Percentiles rank a stretch among this genome's conserved stretches.
These are phyloP conservation scores for Mystacides longicornis DNA, from an alignment of 2,888 invertebrate genomes.

Conservation along the genomic window DNA sequence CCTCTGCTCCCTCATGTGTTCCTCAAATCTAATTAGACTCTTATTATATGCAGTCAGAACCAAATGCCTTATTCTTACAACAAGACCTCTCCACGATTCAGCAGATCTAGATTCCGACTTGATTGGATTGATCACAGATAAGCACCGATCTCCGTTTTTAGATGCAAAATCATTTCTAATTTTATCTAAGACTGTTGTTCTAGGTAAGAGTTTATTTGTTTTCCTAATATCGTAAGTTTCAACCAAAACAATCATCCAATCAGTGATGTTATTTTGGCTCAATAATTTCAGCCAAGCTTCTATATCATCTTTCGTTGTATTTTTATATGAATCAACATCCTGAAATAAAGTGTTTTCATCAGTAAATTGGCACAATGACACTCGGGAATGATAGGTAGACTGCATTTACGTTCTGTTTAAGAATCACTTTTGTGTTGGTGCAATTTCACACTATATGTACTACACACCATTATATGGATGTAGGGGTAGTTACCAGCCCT, in stretches of 20 bases:
- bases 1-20: slow-evolving; percentile 80
- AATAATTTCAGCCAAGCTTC: slow-evolving; percentile 80
- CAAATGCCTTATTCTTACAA: slow-evolving; percentile 74
- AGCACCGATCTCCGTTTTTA: slow-evolving; percentile 81
- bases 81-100: slow-evolving; percentile 83
- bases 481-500: too few species aligned
- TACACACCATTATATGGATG: too few species aligned
- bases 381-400: too few species aligned
- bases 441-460: too few species aligned
- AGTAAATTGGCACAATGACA: too few species aligned
- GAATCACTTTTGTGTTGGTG: too few species aligned
- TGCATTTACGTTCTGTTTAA: too few species aligned
- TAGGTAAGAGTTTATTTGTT: slow-evolving; percentile 82
- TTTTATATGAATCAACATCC: slow-evolving; percentile 91
- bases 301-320: slow-evolving; percentile 80
- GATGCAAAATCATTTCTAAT: slow-evolving; percentile 89
- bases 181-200: slow-evolving; percentile 91
- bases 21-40: slow-evolving; percentile 79
- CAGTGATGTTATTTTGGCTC: slow-evolving; percentile 65
- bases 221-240: slow-evolving; percentile 88
- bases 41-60: slow-evolving; percentile 81
- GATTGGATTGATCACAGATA: slow-evolving; percentile 85
- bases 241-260: slow-evolving; percentile 91
- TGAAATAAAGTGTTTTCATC: slow-evolving; percentile 42
- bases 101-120: slow-evolving; percentile 83